These are phyloP conservation scores for Delia radicum DNA, from an alignment of 1,140 invertebrate genomes.

Conservation along the genomic window DNA sequence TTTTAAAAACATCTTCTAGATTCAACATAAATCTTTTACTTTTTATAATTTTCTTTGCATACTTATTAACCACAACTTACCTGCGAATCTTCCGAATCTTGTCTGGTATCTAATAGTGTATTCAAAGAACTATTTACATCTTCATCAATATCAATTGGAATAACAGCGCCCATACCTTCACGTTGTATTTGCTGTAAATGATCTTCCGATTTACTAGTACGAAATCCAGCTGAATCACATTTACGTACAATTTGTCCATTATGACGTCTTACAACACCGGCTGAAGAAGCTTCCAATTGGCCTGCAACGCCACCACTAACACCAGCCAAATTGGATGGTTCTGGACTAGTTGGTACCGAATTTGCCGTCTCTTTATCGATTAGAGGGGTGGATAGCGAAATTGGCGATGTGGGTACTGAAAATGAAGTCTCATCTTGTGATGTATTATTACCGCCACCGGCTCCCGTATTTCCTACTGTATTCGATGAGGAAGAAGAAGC, in stretches of 20 bases:
- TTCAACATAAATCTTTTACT: neutral
- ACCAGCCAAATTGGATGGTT: slow-evolving; percentile 60
- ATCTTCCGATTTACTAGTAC: slow-evolving; percentile 83
- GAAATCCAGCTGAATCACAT: slow-evolving; percentile 59
- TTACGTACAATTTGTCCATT: slow-evolving; percentile 46
- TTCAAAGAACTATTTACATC: slow-evolving; percentile 90
- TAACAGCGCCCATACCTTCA: slow-evolving; percentile 61
- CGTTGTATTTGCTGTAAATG: slow-evolving; percentile 69
- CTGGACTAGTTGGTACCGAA: slow-evolving; percentile 80
- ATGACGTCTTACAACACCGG: slow-evolving; percentile 50
- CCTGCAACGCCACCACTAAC: slow-evolving; percentile 30
- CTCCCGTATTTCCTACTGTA: slow-evolving; percentile 47
- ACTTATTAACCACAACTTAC: slow-evolving; percentile 32
- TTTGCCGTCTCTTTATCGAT: slow-evolving; percentile 59
- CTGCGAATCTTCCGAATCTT: slow-evolving; percentile 64
- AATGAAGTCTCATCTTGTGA: slow-evolving; percentile 52
- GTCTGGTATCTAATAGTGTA: slow-evolving; percentile 80
- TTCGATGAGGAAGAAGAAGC: slow-evolving; percentile 46
- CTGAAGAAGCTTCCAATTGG: slow-evolving; percentile 56
- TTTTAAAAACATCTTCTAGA: neutral
- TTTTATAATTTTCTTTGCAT: slow-evolving; percentile 25
- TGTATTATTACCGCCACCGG: slow-evolving; percentile 32
- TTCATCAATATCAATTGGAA: slow-evolving; percentile 89
- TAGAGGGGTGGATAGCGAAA: slow-evolving; percentile 49
- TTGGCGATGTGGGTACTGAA: slow-evolving; percentile 53